These are phyloP conservation scores for Athetis lepigone DNA, from an alignment of 2,888 invertebrate genomes.

Conservation along the genomic window DNA sequence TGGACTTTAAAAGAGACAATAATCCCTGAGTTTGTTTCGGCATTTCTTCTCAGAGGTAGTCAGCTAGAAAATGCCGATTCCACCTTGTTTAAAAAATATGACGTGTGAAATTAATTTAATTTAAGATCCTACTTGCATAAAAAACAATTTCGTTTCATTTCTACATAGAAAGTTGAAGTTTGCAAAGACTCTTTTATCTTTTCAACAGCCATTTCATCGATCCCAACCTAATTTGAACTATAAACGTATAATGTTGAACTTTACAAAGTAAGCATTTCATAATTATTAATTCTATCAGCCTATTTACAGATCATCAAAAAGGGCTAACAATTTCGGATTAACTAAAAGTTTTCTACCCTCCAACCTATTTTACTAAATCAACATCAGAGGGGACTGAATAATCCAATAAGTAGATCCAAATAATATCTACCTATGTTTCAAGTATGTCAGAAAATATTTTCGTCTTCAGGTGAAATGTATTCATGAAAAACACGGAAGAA, in stretches of 20 bases:
- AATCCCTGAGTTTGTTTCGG: too few relatives aligned
- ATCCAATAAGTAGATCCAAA: slow-evolving; percentile 26
- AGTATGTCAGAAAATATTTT: slow-evolving; percentile 54
- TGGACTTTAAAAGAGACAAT: too few relatives aligned
- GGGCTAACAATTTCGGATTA: slow-evolving; percentile 14
- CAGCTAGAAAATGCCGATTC: too few relatives aligned
- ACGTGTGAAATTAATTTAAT: too few relatives aligned
- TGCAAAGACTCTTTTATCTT: too few relatives aligned
- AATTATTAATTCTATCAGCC: neutral
- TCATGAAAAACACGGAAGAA: slow-evolving; percentile 40
- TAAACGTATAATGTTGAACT: neutral
- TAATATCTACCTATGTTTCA: neutral
- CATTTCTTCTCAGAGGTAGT: too few relatives aligned
- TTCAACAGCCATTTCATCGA: neutral
- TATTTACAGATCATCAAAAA: slow-evolving; percentile 14
- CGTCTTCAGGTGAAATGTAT: slow-evolving; percentile 26
- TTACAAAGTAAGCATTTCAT: slow-evolving; percentile 4
- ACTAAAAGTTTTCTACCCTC: slow-evolving; percentile 30
- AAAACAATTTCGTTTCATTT: too few relatives aligned
- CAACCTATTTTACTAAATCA: slow-evolving; percentile 32
- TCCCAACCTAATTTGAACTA: neutral
- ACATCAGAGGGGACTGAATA: slow-evolving; percentile 14
- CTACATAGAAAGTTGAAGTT: too few relatives aligned
- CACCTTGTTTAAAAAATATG: too few relatives aligned
- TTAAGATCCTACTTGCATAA: too few relatives aligned